Evolutionary conservation across 2,888 invertebrate genomes (phyloP), one percentile per base, ranked within the genome.

Genomic region (Tetranychus truncatus): DNA sequence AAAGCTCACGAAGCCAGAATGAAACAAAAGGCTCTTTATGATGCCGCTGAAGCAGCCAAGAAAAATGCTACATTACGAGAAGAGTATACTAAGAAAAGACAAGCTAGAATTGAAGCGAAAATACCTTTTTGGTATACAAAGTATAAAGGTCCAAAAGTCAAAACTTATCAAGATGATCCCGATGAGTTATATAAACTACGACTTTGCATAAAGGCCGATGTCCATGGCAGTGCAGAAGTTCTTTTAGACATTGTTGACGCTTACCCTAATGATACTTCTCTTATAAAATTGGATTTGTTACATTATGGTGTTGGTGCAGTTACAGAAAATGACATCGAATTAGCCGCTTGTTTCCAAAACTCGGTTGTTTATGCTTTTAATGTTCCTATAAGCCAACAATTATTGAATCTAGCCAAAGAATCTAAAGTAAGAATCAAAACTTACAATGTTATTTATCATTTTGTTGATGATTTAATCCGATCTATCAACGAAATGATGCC

Each of bases 201-300:
- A n/a, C 46, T 76, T 44, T 45, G 77, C 6, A 9, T 78, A 77
- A 34, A 82, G 88, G 91, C 91, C 34, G 99, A 99, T 84, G 96
- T 97, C 2, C 91, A 92, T 82, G 99, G 99, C 0, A 94, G 95
- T 0, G 88, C 96, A 71, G 97, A 99, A 83, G 96, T 97, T 0
- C 90, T 99, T 78, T 83, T 95, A 77, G 91, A 96, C 82, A 89
- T 92, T 11, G 82, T 99, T 75, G 91, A 90, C 78, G 91, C 92
- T 0, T 99, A 96, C 81, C 76, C 76, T 15, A 75, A 74, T 46
- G 75, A 78, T 20, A 66, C 71, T 46, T 86, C 89, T 79, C 87
- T 86, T n/a, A 95, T 95, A 80, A 86, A 87, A 72, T 84, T 99
- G 18, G 89, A 92, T 80, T 83, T 99, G 4, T 88, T 97, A 65